Evolutionary conservation across 2,888 invertebrate species (phyloP).

Genomic region (Callyntrura guangdongensis): DNA sequence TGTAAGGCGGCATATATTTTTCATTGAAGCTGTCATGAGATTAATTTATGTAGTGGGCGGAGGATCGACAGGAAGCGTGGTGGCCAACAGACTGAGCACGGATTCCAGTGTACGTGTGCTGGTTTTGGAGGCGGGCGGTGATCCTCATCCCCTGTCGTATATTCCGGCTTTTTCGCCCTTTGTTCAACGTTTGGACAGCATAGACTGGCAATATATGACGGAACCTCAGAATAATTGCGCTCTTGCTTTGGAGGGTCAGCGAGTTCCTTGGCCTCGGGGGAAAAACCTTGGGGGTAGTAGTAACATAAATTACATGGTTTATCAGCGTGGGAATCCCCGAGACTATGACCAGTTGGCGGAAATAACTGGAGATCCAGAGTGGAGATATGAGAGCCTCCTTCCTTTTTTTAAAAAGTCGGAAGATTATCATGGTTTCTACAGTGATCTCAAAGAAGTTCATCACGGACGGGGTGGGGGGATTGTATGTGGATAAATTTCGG

Average conservation of each 20-base stretch:
- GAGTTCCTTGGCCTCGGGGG: slow-evolving; percentile 78
- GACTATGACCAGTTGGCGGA: no score
- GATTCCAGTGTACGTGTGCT: slow-evolving; percentile 78
- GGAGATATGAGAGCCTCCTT: slow-evolving; percentile 78
- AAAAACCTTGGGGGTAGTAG: no score
- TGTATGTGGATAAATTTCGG: slow-evolving; percentile 77
- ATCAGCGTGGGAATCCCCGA: no score
- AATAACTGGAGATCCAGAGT: no score
- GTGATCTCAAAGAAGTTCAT: no score
- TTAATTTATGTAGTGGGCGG: slow-evolving; percentile 69
- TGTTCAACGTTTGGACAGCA: slow-evolving; percentile 74
- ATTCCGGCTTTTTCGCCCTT: slow-evolving; percentile 79
- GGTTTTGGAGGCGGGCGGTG: slow-evolving; percentile 80
- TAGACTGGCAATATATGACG: slow-evolving; percentile 81
- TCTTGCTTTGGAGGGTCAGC: slow-evolving; percentile 74
- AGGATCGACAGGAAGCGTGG: slow-evolving; percentile 78
- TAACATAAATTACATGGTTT: no score
- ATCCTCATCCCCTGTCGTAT: slow-evolving; percentile 72
- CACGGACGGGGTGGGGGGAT: no score
- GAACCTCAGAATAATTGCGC: slow-evolving; percentile 80
- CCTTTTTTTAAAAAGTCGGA: slow-evolving; percentile 81
- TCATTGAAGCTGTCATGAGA: no score
- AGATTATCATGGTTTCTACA: slow-evolving; percentile 80
- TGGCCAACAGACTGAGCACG: slow-evolving; percentile 80
- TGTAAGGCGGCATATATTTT: neutral